phyloP scores from a whole-genome alignment of 1,140 invertebrate genomes.

The Papilio polyxenes region DNA sequence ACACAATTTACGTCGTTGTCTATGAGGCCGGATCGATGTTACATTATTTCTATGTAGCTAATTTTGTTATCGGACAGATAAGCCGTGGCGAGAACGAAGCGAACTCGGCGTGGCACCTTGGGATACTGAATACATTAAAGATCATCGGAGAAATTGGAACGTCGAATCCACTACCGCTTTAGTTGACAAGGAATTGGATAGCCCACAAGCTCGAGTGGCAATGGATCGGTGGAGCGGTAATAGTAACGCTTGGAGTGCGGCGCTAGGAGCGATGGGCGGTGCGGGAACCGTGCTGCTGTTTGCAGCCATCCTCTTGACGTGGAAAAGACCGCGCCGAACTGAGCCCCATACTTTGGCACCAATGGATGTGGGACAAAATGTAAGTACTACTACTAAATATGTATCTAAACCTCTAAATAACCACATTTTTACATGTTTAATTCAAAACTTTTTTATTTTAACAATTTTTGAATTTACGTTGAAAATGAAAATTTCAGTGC shows the following conservation, averaged over 20 bases:
- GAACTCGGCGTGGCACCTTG: constrained; percentile 57
- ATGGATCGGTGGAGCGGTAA: constrained; percentile 44
- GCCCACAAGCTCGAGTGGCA: constrained; percentile 51
- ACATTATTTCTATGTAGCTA: constrained; percentile 64
- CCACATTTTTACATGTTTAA: too few relatives aligned
- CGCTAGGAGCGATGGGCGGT: constrained; percentile 63
- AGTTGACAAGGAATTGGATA: constrained; percentile 36
- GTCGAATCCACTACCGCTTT: constrained; percentile 46
- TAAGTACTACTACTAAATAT: constrained; percentile 49
- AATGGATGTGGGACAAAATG: constrained; percentile 68
- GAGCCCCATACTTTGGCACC: constrained; percentile 64
- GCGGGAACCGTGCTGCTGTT: constrained; percentile 67
- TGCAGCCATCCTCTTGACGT: constrained; percentile 59
- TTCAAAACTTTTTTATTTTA: too few relatives aligned
- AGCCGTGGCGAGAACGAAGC: constrained; percentile 63
- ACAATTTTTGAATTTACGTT: too few relatives aligned
- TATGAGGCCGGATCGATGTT: constrained; percentile 64
- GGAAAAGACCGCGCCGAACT: constrained; percentile 57
- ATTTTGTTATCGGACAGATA: constrained; percentile 76
- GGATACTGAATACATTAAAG: constrained; percentile 52
- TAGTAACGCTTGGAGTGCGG: constrained; percentile 65
- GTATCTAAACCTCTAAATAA: too few relatives aligned
- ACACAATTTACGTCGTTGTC: constrained; percentile 42
- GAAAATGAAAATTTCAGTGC: too few relatives aligned
- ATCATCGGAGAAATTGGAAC: constrained; percentile 49